phyloP scores from a whole-genome alignment of 2,888 invertebrate genomes.

The Neoaliturus tenellus region DNA sequence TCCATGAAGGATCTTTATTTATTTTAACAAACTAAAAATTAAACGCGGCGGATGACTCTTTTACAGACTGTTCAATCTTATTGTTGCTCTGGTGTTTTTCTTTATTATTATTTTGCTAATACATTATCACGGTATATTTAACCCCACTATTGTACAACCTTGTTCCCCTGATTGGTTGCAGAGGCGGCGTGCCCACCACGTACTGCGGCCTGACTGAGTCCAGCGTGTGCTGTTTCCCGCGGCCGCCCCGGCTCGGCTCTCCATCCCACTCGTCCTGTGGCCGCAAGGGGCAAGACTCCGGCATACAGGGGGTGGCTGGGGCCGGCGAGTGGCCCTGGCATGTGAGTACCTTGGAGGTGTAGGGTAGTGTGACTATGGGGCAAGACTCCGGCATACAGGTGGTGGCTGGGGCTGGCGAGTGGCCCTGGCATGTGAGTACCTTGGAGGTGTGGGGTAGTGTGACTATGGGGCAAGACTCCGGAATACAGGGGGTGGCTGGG shows the following conservation, averaged over 20 bases:
- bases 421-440: too few species aligned
- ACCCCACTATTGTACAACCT: background rate
- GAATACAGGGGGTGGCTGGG: too few species aligned
- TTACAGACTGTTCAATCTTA: background rate
- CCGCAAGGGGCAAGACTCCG: constrained; percentile 54
- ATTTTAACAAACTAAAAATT: background rate
- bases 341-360: constrained; percentile 28
- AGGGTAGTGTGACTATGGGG: too few species aligned
- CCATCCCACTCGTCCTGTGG: constrained; percentile 52
- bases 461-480: too few species aligned
- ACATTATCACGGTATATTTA: too few species aligned
- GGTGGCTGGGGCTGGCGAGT: too few species aligned
- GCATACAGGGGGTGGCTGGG: constrained; percentile 47
- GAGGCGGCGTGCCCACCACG: constrained; percentile 55
- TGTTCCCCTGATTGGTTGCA: background rate
- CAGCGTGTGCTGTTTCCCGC: constrained; percentile 55
- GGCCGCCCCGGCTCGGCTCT: constrained; percentile 42
- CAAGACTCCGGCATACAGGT: too few species aligned
- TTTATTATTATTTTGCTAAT: too few species aligned
- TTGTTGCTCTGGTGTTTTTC: too few species aligned
- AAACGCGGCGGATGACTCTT: background rate
- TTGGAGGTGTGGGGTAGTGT: too few species aligned
- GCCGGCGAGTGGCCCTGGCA: constrained; percentile 60
- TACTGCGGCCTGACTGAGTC: constrained; percentile 57
- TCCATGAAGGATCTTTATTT: too few species aligned